Conservation (phyloP, 1,140 invertebrate genomes). For the Cyclina sinensis region DNA sequence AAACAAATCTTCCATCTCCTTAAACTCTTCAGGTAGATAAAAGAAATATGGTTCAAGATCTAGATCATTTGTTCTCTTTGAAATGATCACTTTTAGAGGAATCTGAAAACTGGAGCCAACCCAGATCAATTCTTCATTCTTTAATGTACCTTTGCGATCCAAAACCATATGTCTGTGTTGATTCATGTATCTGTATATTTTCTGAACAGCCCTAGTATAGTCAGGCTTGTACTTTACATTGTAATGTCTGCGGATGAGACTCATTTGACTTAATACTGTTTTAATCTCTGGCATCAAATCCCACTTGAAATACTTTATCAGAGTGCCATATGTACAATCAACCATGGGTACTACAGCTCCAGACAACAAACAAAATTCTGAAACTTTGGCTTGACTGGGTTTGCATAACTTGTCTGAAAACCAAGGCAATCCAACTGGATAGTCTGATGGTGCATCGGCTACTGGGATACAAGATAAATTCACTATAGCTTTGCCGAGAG, state of each 20-base stretch:
- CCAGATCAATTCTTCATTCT: neutral
- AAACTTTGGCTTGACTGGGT: neutral
- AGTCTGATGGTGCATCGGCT: neutral
- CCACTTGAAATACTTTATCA: neutral
- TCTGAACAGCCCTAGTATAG: neutral
- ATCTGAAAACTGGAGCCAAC: neutral
- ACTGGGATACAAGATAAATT: neutral
- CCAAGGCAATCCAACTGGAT: neutral
- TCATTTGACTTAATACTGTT: constrained; percentile 4
- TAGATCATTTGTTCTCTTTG: neutral
- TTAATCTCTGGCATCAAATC: neutral
- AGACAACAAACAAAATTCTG: neutral
- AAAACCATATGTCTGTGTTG: neutral
- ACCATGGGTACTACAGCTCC: neutral
- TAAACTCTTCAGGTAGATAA: neutral
- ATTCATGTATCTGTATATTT: neutral
- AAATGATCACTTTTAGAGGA: neutral
- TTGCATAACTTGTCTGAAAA: neutral
- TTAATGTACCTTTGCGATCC: neutral
- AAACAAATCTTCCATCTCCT: neutral
- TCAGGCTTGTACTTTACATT: neutral
- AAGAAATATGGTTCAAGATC: constrained; percentile 30
- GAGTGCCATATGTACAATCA: neutral
- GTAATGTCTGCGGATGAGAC: neutral
- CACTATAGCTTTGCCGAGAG: neutral